Evolutionary conservation across 2,797 vertebrate genomes (phyloP), one percentile per base, ranked within the genome.

Genomic region (Schizopygopsis malacanthus): DNA sequence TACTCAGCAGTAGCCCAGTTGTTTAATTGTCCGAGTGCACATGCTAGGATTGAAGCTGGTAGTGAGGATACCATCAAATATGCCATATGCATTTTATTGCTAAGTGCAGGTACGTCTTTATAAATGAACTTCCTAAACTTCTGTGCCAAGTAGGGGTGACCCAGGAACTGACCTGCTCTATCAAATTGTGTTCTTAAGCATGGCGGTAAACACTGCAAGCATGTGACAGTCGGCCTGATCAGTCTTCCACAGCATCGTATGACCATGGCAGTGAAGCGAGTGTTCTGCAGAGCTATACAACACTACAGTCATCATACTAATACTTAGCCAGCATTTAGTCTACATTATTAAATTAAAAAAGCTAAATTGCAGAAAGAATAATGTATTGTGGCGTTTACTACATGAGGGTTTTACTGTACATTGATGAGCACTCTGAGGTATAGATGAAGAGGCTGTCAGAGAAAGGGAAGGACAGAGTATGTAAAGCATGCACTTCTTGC

Each of bases 401-500:
- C 71, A 81, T 59, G 43, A 59, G 71, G 72, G 79, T 63, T 84
- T 83, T 85, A 37, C 65, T 69, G 33, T 69, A 87, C 70, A 86
- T 45, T 65, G 61, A 88, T 82, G 70, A 79, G 84, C 25, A 28
- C 85, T 87, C 72, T 83, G 86, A 87, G 83, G 85, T 87, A 87
- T 79, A 79, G 54, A 84, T 86, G 82, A 84, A 87, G 71, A 87
- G 79, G 56, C 84, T 65, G 67, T 87, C 85, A 84, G 83, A 81
- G 85, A 86, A 83, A 82, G 79, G 52, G 45, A 82, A 88, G 87
- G 85, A 85, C 65, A 69, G 84, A 86, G 83, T 70, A 61, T 73
- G 33, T 70, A 83, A 82, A 52, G 78, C 81, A 72, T 89, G 90
- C 88, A 90, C 50, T 89, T 89, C 84, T 82, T 87, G 88, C 88